Conservation (phyloP, 2,797 vertebrate species). For the Lepus townsendii region DNA sequence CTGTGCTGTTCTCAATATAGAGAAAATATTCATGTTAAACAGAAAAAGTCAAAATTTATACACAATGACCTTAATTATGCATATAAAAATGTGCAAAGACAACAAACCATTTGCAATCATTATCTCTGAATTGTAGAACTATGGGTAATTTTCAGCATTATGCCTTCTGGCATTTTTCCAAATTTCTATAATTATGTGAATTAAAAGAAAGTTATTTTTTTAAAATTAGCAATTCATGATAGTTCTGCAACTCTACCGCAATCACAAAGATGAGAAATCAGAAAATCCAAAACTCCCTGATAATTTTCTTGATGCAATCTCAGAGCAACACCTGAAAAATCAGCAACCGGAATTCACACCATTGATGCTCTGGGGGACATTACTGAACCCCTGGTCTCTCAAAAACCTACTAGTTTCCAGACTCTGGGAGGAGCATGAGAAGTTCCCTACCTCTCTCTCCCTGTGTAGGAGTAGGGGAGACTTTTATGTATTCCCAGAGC, state of each 20-base stretch:
- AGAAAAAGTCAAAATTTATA: slow-evolving; percentile 59
- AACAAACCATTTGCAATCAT: slow-evolving; percentile 68
- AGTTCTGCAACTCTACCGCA: slow-evolving; percentile 66
- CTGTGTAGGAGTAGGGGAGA: slow-evolving; percentile 72
- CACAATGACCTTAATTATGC: slow-evolving; percentile 73
- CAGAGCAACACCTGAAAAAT: slow-evolving; percentile 67
- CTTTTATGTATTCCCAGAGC: slow-evolving; percentile 75
- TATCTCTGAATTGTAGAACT: slow-evolving; percentile 68
- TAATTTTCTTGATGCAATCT: slow-evolving; percentile 68
- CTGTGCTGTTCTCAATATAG: background rate
- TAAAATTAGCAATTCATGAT: slow-evolving; percentile 65
- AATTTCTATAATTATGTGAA: slow-evolving; percentile 75
- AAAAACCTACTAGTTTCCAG: slow-evolving; percentile 13
- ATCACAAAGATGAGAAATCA: slow-evolving; percentile 67
- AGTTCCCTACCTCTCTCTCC: slow-evolving; percentile 74
- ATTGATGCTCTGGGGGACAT: background rate
- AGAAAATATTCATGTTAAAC: slow-evolving; percentile 42
- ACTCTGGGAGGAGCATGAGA: background rate
- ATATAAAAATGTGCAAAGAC: slow-evolving; percentile 71
- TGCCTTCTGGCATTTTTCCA: slow-evolving; percentile 68
- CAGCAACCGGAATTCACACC: background rate
- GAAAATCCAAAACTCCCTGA: background rate
- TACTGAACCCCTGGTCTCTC: slow-evolving; percentile 3
- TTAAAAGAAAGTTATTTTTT: slow-evolving; percentile 67
- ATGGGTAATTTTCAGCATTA: slow-evolving; percentile 73